phyloP scores from a whole-genome alignment of 2,888 invertebrate species.

The Rhorus exstirpatorius region DNA sequence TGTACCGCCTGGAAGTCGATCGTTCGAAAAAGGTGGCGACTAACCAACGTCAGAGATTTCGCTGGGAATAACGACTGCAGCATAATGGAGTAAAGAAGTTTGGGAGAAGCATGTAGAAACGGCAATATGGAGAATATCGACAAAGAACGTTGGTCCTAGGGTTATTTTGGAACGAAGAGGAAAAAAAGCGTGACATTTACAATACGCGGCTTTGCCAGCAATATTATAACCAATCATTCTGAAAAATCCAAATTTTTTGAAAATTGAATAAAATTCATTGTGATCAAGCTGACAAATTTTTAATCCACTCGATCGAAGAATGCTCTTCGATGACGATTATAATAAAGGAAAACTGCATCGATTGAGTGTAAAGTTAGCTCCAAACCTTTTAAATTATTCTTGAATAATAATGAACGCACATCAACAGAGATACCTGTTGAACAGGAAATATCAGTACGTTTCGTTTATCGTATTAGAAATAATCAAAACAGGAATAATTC shows the following conservation, averaged over 20 bases:
- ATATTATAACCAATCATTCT: too few species aligned
- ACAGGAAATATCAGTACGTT: too few species aligned
- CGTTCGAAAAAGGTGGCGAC: constrained; percentile 59
- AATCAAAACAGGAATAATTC: too few species aligned
- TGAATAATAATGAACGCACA: too few species aligned
- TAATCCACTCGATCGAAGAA: too few species aligned
- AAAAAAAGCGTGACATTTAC: not conserved
- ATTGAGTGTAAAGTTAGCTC: too few species aligned
- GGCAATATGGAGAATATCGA: constrained; percentile 26
- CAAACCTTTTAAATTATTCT: too few species aligned
- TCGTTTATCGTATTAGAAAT: too few species aligned
- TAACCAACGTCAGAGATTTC: constrained; percentile 44
- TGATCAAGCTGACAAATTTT: too few species aligned
- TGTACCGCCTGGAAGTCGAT: constrained; percentile 15
- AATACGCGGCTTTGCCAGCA: not conserved
- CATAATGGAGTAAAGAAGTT: not conserved
- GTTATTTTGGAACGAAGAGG: constrained; percentile 29
- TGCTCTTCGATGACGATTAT: not conserved
- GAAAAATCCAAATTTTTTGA: too few species aligned
- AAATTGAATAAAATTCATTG: too few species aligned
- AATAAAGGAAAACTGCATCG: not conserved
- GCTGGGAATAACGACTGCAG: not conserved
- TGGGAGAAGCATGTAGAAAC: not conserved
- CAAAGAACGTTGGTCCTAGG: constrained; percentile 34
- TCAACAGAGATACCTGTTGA: too few species aligned